Base-by-base conservation (phyloP, 2,888 invertebrate genomes). In the Hyles lineata region DNA sequence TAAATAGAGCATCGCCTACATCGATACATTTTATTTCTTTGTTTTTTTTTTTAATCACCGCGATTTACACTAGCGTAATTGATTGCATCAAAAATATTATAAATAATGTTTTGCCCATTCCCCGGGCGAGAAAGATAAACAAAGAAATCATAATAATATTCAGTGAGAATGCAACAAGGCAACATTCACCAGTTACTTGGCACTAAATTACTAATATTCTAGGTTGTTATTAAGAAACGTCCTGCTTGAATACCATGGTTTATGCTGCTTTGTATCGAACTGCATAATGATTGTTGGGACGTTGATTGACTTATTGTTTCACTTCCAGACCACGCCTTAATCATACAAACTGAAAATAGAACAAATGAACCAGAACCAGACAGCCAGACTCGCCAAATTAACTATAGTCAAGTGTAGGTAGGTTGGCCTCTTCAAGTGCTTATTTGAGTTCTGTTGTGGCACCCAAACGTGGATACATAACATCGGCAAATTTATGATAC, bases 361-460 rank as follows among this genome's bases (percentile, higher is more conserved):
- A 76, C 63, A 74, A 67, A 43, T 67, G 50, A 67, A 78, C 74
- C 76, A 76, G 74, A 78, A 76, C 72, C 77, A 80, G 79, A 78
- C 80, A 74, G 74, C 74, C 79, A 78, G 79, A 80, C 82, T 78
- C 79, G 75, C 77, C 76, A 78, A 76, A 78, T 79, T 72, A 78
- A 76, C 58, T 74, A 23, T 58, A 43, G 70, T 29, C 35, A 72
- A 72, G 67, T 72, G 67, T 72, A 59, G 55, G 55, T 58, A 63
- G 23, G 58, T 58, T 19, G 67, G 32, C 35, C 29, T 67, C 19
- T 9, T 72, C 35, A 19, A 72, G 67, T 67, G 32, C 62, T 62
- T 72, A 63, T 72, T 72, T 71, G n/a, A 43, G 32, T 63, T 55
- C 63, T 21, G n/a, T 35, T 23, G 17, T 70, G 23, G 63, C 63